Evolutionary conservation across 2,113 vertebrate species (phyloP), one percentile per base, ranked within the genome.

Genomic region (Entomyzon cyanotis): DNA sequence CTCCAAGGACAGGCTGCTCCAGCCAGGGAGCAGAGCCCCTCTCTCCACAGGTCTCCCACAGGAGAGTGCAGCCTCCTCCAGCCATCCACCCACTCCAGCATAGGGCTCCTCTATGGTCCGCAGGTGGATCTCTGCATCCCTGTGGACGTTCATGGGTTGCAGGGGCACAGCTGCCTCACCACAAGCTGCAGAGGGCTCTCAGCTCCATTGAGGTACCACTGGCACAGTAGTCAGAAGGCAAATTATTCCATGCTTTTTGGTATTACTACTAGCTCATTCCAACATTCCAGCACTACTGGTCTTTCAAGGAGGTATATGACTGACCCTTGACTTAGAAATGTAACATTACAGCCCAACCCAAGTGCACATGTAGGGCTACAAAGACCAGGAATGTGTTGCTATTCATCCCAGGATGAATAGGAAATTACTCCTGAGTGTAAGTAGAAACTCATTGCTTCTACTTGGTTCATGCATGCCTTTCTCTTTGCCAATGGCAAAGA

Each of bases 81-180:
- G 22, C 17, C 22, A 27, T 39, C n/a, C 15, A 12, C 15, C n/a
- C 0, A 0, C 23, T n/a, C n/a, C 0, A 0, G 12, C 10, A 7
- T 20, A 30, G 23, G 23, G 12, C 15, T 41, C 2, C 10, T 74
- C 19, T n/a, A 41, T 1, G 30, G 42, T 3, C 19, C 39, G 18
- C 64, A 58, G 28, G 14, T 39, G 41, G n/a, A 47, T 56, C 41
- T 74, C 59, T 47, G n/a, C 12, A 28, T 24, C 15, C 28, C n/a
- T 47, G 28, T 39, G 35, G 30, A 30, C 8, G 8, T 41, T 30
- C 42, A 30, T 12, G 42, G 12, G 7, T 9, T 49, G 24, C 42
- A 65, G 30, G 15, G 15, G 8, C 15, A n/a, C 24, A 56, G 5
- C 4, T 56, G 3, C 60, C 16, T 49, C 30, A 24, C 16, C 16